Evolutionary conservation across 2,888 invertebrate genomes (phyloP).

Genomic region (Agrotis ipsilon): DNA sequence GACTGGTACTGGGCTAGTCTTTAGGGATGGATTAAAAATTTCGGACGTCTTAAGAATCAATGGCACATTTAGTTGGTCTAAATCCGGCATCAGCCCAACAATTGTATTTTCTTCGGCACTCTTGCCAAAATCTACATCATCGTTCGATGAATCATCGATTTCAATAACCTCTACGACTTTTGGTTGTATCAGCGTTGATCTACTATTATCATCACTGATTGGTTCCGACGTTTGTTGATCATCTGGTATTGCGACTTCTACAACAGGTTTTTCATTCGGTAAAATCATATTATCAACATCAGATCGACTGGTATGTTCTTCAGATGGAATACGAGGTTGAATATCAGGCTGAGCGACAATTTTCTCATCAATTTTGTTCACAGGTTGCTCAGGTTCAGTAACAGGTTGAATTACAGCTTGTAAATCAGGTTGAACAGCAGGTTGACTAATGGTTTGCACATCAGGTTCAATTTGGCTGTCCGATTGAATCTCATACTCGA

Average conservation of each 20-base stretch:
- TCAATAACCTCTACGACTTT: constrained; percentile 71
- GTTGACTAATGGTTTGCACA: background rate
- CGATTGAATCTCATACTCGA: background rate
- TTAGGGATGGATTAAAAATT: background rate
- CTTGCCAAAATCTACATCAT: constrained; percentile 52
- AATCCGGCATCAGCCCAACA: constrained; percentile 19
- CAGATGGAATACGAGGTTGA: background rate
- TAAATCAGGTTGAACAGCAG: background rate
- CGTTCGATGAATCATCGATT: constrained; percentile 80
- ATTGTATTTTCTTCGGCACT: constrained; percentile 22
- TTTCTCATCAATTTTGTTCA: background rate
- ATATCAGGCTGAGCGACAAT: background rate
- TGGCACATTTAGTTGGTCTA: constrained; percentile 1
- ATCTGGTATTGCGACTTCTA: background rate
- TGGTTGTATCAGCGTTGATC: background rate
- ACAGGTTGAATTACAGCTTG: background rate
- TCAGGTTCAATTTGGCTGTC: background rate
- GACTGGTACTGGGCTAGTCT: constrained; percentile 1
- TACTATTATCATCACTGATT: background rate
- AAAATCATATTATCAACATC: constrained; percentile 4
- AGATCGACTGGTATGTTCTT: background rate
- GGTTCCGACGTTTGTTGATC: background rate
- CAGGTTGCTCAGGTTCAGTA: constrained; percentile 1
- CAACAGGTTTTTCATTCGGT: background rate
- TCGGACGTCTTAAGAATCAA: background rate